These are phyloP conservation scores for Amphilophus citrinellus DNA, from an alignment of 2,113 vertebrate genomes.

Conservation along the genomic window DNA sequence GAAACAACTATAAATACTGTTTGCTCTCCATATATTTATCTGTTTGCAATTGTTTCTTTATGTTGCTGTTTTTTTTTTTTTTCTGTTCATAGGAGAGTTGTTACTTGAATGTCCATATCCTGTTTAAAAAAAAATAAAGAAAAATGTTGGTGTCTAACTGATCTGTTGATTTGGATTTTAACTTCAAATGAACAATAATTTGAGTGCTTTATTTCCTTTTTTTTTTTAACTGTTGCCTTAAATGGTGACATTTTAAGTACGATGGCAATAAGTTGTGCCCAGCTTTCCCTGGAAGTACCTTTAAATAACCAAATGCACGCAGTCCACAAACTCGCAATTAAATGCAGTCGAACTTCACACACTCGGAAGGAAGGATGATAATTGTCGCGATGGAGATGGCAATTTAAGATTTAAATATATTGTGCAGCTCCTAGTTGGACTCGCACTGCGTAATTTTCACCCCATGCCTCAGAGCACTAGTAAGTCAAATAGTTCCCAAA, in stretches of 20 bases:
- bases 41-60: slow-evolving; percentile 50
- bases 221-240: background rate
- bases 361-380: background rate
- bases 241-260: background rate
- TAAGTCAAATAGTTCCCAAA: slow-evolving; percentile 31
- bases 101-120: slow-evolving; percentile 50
- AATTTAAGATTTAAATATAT: background rate
- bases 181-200: background rate
- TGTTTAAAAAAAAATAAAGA: slow-evolving; percentile 68
- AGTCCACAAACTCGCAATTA: background rate
- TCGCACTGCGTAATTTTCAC: background rate
- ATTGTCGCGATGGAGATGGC: background rate
- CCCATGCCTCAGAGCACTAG: background rate
- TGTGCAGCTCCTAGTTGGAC: background rate
- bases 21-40: slow-evolving; percentile 49
- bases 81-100: slow-evolving; percentile 50
- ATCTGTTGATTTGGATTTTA: background rate
- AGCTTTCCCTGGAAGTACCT: background rate
- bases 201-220: background rate
- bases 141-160: background rate
- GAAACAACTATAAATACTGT: background rate
- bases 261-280: background rate
- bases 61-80: slow-evolving; percentile 24
- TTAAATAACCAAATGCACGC: background rate
- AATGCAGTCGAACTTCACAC: slow-evolving; percentile 11